phyloP scores from a whole-genome alignment of 1,140 invertebrate species.

The Leptopilina clavipes region DNA sequence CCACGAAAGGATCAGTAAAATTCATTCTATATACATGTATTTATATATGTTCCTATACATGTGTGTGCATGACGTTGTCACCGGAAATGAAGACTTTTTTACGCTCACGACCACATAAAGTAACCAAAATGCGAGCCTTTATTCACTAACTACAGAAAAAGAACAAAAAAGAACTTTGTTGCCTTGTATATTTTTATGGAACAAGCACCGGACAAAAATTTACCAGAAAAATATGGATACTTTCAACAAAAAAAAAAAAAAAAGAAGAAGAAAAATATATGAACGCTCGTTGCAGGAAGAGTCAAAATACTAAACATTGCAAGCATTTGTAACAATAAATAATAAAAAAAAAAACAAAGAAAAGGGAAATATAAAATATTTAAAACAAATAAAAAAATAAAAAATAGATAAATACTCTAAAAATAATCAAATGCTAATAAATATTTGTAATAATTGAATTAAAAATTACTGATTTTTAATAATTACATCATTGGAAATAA shows the following conservation, averaged over 20 bases:
- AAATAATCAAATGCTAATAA: too few species aligned
- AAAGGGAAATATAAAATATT: too few species aligned
- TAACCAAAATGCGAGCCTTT: conserved; percentile 3
- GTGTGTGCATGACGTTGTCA: neutral
- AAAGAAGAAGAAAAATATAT: too few species aligned
- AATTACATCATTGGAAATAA: too few species aligned
- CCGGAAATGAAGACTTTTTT: conserved; percentile 17
- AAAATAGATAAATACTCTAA: too few species aligned
- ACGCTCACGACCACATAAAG: conserved; percentile 10
- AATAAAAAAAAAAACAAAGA: too few species aligned
- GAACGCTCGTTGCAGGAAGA: neutral
- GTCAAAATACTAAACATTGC: neutral
- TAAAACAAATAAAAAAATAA: too few species aligned
- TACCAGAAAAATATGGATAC: neutral
- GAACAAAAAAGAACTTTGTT: neutral
- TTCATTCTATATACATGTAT: too few species aligned
- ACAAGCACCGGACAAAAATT: conserved; percentile 10
- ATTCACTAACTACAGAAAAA: neutral
- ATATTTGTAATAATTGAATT: too few species aligned
- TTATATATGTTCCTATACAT: neutral
- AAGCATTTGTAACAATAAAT: too few species aligned
- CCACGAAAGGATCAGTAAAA: neutral
- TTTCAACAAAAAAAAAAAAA: too few species aligned
- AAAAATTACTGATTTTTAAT: too few species aligned
- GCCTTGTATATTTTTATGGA: neutral